Conservation (phyloP, 2,888 invertebrate species). For the Cistogaster globosa region DNA sequence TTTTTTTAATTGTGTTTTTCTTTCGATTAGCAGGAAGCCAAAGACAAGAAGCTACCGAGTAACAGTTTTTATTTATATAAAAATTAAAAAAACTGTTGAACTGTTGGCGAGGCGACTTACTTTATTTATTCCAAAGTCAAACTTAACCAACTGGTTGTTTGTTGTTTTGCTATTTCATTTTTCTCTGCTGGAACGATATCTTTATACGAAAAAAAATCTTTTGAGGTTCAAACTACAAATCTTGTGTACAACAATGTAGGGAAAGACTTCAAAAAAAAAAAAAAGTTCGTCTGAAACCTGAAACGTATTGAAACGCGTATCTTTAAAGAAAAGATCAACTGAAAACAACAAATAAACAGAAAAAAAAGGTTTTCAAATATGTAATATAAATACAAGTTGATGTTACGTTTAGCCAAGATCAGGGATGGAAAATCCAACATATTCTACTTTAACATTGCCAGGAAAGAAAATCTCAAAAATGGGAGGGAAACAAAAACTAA, state of each 20-base stretch:
- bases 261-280: background rate
- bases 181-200: constrained; percentile 3
- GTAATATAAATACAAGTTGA: constrained; percentile 22
- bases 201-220: constrained; percentile 24
- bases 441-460: no score
- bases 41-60: constrained; percentile 59
- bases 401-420: constrained; percentile 7
- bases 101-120: constrained; percentile 4
- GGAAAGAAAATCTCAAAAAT: no score
- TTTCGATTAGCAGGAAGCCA: constrained; percentile 43
- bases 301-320: constrained; percentile 46
- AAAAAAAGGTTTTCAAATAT: constrained; percentile 38
- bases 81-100: constrained; percentile 7
- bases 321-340: constrained; percentile 38
- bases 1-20: background rate
- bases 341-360: background rate
- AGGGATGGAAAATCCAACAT: background rate
- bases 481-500: no score
- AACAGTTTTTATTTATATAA: constrained; percentile 57
- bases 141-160: constrained; percentile 28
- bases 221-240: constrained; percentile 13
- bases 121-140: constrained; percentile 19
- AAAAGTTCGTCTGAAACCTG: constrained; percentile 47
- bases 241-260: constrained; percentile 43
- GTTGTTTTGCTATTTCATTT: constrained; percentile 22